Evolutionary conservation across 1,140 invertebrate genomes (phyloP), one percentile per base, ranked within the genome.

Genomic region (Caerostris darwini): DNA sequence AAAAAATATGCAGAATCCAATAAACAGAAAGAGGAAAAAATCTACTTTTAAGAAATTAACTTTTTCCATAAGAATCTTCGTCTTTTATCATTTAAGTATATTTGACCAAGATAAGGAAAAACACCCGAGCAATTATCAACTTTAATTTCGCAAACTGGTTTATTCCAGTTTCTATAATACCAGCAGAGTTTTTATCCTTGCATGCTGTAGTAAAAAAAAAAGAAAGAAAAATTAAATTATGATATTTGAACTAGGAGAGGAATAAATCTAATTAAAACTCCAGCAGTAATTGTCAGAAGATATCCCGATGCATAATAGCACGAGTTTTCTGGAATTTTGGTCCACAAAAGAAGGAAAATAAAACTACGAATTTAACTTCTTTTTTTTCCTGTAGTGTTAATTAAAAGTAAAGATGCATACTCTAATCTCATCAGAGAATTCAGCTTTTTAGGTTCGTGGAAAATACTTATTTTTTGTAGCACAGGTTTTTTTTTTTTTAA

Each of bases 321-420:
- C 61, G n/a, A 67, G 61, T 67, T 67, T 67, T 12, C 61, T 17
- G n/a, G 61, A 67, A 67, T 67, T 67, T 67, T 67, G 14, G 61
- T n/a, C n/a, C 61, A 67, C 61, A n/a, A 67, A 67, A 67, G 61
- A 67, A 67, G n/a, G 61, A 67, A 67, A 67, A n/a, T 67, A 67
- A 67, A 67, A 67, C n/a, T 67, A 67, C 61, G n/a, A 34, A 2
- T 67, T 6, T 67, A 64, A 64, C 61, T 67, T 67, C 17, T 67
- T n/a, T 67, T 67, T 67, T 67, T 67, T 67, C n/a, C 61, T 67
- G 14, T 17, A 17, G 61, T n/a, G 12, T 67, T 67, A 67, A 67
- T 67, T 67, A 67, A 67, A 67, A 67, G 17, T 67, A 67, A 67
- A 67, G 61, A 67, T 17, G 61, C 61, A 67, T 17, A 67, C 61